Conservation (phyloP, 2,113 vertebrate species). For the Cebus imitator region DNA sequence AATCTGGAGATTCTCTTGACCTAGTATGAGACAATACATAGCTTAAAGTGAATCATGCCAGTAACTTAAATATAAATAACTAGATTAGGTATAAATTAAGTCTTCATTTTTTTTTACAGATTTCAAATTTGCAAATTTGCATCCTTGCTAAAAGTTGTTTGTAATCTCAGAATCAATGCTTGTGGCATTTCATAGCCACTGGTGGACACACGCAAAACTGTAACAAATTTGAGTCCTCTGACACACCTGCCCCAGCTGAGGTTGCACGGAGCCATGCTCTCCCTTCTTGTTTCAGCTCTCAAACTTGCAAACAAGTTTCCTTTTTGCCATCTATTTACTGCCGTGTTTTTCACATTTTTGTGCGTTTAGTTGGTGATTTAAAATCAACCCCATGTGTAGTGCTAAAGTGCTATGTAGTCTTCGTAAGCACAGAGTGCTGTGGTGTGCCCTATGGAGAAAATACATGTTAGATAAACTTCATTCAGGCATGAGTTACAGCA, state of each 20-base stretch:
- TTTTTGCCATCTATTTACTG: neutral
- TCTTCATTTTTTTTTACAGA: neutral
- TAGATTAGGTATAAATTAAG: too few relatives aligned
- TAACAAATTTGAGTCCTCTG: neutral
- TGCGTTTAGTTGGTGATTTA: neutral
- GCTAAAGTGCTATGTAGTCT: neutral
- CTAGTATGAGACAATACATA: slow-evolving; percentile 39
- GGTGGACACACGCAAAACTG: neutral
- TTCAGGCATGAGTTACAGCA: neutral
- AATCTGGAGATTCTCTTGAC: slow-evolving; percentile 66
- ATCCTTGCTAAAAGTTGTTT: slow-evolving; percentile 2
- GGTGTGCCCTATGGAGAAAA: neutral
- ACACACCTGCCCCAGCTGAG: neutral
- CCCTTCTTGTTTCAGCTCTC: neutral
- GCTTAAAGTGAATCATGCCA: slow-evolving; percentile 67
- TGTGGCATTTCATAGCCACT: neutral
- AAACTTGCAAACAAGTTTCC: neutral
- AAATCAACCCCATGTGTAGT: neutral
- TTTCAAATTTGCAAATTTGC: neutral
- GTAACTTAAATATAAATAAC: neutral
- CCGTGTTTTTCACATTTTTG: neutral
- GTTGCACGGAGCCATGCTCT: rapidly evolving
- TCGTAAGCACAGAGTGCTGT: neutral
- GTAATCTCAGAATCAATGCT: neutral
- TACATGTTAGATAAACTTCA: neutral